Evolutionary conservation across 1,140 invertebrate species (phyloP).

Genomic region (Drosophila funebris): DNA sequence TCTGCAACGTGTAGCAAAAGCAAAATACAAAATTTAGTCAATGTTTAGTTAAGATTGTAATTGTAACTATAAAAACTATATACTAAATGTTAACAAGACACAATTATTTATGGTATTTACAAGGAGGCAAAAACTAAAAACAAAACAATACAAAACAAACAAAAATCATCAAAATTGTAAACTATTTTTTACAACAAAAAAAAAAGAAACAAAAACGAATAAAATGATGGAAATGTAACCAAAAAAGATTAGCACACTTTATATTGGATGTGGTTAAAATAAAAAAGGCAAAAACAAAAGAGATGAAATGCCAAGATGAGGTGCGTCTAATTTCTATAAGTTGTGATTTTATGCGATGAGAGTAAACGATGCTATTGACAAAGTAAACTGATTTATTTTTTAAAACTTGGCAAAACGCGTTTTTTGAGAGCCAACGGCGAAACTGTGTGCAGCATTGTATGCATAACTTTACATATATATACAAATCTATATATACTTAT

Average conservation of each 20-base stretch:
- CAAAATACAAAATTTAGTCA: conserved; percentile 77
- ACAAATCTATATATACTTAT: conserved; percentile 58
- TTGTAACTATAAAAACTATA: conserved; percentile 77
- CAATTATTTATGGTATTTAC: conserved; percentile 80
- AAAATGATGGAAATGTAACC: conserved; percentile 12
- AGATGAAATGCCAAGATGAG: conserved; percentile 16
- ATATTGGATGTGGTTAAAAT: conserved; percentile 10
- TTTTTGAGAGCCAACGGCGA: conserved; percentile 71
- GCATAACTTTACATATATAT: conserved; percentile 61
- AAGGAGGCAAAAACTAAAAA: conserved; percentile 30
- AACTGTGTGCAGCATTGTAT: conserved; percentile 61
- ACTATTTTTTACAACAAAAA: conserved; percentile 76
- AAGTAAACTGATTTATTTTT: conserved; percentile 79
- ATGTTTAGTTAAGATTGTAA: conserved; percentile 78
- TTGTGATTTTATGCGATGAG: conserved; percentile 69
- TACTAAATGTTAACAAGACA: conserved; percentile 75
- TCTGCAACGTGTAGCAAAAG: conserved; percentile 71
- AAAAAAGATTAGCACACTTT: conserved; percentile 56
- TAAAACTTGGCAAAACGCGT: conserved; percentile 65
- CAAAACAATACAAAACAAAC: conserved; percentile 27
- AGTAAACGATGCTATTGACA: conserved; percentile 62
- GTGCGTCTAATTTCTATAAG: conserved; percentile 75
- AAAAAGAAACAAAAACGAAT: conserved; percentile 34
- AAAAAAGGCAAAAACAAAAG: background rate
- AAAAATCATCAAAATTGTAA: conserved; percentile 72